Evolutionary conservation across 2,113 vertebrate species (phyloP), one percentile per base, ranked within the genome.

Genomic region (Lathamus discolor): DNA sequence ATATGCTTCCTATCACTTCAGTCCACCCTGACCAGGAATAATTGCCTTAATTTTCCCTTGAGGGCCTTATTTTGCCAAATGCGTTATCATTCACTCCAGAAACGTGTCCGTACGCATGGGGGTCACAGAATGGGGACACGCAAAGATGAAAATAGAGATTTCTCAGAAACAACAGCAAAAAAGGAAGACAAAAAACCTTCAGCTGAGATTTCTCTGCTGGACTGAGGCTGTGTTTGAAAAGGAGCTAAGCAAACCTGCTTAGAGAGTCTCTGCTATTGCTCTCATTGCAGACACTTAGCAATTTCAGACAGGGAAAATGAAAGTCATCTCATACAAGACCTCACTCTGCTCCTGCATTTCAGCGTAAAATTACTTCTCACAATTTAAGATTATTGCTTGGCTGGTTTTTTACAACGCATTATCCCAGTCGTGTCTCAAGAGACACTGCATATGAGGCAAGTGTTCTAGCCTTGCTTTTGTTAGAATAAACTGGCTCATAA

Each of bases 311-410:
- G 41, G 25, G 78, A 84, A 93, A 68, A 95, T 43, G 37, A 73
- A 95, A 88, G 52, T 57, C 12, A 66, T 66, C 46, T 85, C 72
- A 78, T 37, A 75, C 35, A 89, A 80, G 46, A 63, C 31, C 22
- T 61, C 43, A 67, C 73, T 64, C 74, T 79, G 54, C 61, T 95
- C 83, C 83, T 73, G 48, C 33, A 89, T 94, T 90, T 89, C 54
- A 75, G 43, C 49, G 94, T 72, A 87, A 92, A 95, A 95, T 93
- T 86, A 61, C n/a, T 84, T 91, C 41, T 72, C 41, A 83, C 86
- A 86, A 95, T 84, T 88, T 86, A 93, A 49, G 44, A 86, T 83
- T 88, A 86, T 62, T 94, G 48, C 61, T 74, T 68, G 31, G 35
- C 41, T 75, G 29, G 0, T 73, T 94, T 89, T 82, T 61, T 8